These are phyloP conservation scores for Caenorhabditis sp. DNA, from an alignment of 2,888 invertebrate genomes.

Conservation along the genomic window DNA sequence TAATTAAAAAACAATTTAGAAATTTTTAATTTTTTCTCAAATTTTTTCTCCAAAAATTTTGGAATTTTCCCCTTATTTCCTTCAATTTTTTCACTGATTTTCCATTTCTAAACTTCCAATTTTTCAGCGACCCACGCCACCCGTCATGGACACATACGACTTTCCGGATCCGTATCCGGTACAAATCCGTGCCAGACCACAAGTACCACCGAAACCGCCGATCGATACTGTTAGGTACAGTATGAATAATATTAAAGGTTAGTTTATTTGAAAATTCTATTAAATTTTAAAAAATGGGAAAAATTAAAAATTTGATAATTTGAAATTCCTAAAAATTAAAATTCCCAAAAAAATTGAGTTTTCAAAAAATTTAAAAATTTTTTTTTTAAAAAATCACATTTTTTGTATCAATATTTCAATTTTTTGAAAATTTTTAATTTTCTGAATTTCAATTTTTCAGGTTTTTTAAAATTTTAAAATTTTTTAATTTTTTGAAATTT, in stretches of 20 bases:
- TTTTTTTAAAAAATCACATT: not conserved
- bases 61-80: not conserved
- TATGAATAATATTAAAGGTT: conserved; percentile 94
- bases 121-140: not conserved
- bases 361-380: not conserved
- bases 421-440: not conserved
- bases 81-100: not conserved
- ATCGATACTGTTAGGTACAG: conserved; percentile 95
- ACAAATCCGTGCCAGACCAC: conserved; percentile 74
- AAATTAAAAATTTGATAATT: too few species aligned
- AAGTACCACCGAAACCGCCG: conserved; percentile 86
- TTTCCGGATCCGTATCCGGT: conserved; percentile 66
- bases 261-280: too few species aligned
- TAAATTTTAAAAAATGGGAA: too few species aligned
- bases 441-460: not conserved
- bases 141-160: conserved; percentile 62
- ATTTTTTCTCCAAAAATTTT: not conserved
- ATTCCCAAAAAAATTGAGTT: not conserved
- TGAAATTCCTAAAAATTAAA: too few species aligned
- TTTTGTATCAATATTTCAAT: not conserved
- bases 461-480: too few species aligned
- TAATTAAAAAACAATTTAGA: too few species aligned
- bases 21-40: not conserved
- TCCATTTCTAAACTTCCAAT: not conserved
- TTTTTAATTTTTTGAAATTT: too few species aligned